Evolutionary conservation across 2,113 vertebrate genomes (phyloP), one percentile per base, ranked within the genome.

Genomic region (Leuciscus idus): DNA sequence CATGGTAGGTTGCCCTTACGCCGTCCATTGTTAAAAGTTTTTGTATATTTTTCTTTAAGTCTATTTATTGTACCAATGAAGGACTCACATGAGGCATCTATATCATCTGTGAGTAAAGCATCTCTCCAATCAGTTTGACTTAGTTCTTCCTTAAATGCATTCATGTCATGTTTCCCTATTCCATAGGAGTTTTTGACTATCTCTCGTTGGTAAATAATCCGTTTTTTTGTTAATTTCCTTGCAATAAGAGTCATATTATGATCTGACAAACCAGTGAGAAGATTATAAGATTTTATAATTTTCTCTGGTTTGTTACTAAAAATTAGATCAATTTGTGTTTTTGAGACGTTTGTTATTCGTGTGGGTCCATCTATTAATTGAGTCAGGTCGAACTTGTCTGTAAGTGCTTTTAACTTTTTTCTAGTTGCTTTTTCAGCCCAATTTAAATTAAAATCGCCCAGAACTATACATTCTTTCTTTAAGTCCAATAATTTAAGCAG

Each of bases 381-480:
- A 26, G 26, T 26, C 26, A 26, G 26, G 0, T 26, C 26, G 26
- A 26, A 26, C 26, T 26, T 26, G 26, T 26, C 26, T 26, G 26
- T 26, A 26, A 26, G 26, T 26, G 26, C 26, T 26, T 26, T 26
- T 26, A 26, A 26, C 26, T 26, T 26, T 26, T 26, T 26, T 26
- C 26, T 26, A 26, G 26, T 46, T 9, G 43, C 23, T n/a, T 78
- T 78, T 26, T 52, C 48, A 78, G 46, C 48, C 48, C 48, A 78
- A 52, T 78, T 55, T 61, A 61, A 61, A n/a, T 61, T 61, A 61
- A 61, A 61, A 61, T 61, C 23, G 7, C 76, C 76, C n/a, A 78
- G 9, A 26, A 70, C 59, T 46, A 83, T 66, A n/a, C 62, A 68
- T 30, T 83, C 62, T 48, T 83, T 68, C 23, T 83, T 83, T 66